Conservation (phyloP, 2,888 invertebrate species). For the Stenurella melanura region DNA sequence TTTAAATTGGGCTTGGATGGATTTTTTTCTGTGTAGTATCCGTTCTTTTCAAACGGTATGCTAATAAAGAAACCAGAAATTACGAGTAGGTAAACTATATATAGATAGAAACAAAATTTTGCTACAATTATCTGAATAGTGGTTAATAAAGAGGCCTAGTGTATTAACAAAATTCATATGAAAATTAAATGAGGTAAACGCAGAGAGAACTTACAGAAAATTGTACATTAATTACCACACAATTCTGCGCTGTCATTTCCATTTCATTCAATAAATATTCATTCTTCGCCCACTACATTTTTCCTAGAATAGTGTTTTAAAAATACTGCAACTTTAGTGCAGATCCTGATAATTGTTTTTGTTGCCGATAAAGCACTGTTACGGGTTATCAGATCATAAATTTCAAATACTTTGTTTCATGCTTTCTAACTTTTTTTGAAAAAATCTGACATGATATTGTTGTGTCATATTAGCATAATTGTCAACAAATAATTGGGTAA, state of each 20-base stretch:
- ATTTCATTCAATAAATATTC: background rate
- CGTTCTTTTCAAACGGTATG: too few species aligned
- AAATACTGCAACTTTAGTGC: background rate
- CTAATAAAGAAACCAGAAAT: too few species aligned
- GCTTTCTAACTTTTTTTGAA: background rate
- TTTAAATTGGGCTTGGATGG: too few species aligned
- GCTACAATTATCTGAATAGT: too few species aligned
- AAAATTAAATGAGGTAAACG: too few species aligned
- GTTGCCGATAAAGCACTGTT: background rate
- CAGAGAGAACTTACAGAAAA: too few species aligned
- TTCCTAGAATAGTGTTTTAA: background rate
- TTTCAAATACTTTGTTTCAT: background rate
- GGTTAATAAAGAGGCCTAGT: too few species aligned
- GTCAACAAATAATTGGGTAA: constrained; percentile 7
- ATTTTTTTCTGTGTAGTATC: too few species aligned
- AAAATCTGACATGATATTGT: background rate
- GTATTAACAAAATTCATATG: too few species aligned
- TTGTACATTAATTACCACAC: too few species aligned
- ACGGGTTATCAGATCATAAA: background rate
- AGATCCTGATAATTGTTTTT: background rate
- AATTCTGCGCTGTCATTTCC: background rate
- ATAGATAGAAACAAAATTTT: too few species aligned
- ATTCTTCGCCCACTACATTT: background rate
- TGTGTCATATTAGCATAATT: background rate
- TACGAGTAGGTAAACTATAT: too few species aligned